Evolutionary conservation across 2,113 vertebrate species (phyloP), one percentile per base, ranked within the genome.

Genomic region (Poeciliopsis occidentalis): DNA sequence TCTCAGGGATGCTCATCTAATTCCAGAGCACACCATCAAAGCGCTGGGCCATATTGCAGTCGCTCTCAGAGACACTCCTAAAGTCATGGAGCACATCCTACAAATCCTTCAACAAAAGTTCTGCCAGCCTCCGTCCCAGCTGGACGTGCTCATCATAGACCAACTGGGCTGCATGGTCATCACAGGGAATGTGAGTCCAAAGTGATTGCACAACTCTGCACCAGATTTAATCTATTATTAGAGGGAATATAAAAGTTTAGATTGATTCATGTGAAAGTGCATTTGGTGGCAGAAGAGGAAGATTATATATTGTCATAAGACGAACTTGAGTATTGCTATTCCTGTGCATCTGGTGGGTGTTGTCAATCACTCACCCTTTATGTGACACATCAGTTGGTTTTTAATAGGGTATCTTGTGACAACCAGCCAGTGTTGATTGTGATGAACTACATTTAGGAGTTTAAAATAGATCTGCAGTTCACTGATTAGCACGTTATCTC

Each of bases 91-190:
- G 78, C 97, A 97, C 51, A 99, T 99, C 82, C 91, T 99, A 57
- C 97, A 99, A 91, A 98, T 99, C 89, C 93, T 99, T 2, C 98
- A 99, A 86, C 98, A 99, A 84, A 99, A 99, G 85, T 97, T 99
- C 90, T 99, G 98, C 87, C 98, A 98, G 87, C 97, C 97, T 0
- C 96, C 96, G 0, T 98, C 98, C 30, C 95, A 95, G 22, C 94
- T 99, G 0, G 98, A 99, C 0, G 96, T 99, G 0, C 96, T 99
- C 30, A 99, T 99, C 75, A 94, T 99, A 8, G 98, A 99, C 88
- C 97, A 99, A 85, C 94, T 99, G 3, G 98, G 97, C 78, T 99
- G 98, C 88, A 95, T 99, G 94, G 97, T 99, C 77, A 99, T 99
- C 81, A 97, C 98, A 1, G 97, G 98, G 87, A 98, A 98, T 39